A percentile compares a stretch with the other conserved stretches of the same genome.
Evolutionary conservation across 2,888 invertebrate genomes (phyloP).

Genomic region (Xiphydria camelus): DNA sequence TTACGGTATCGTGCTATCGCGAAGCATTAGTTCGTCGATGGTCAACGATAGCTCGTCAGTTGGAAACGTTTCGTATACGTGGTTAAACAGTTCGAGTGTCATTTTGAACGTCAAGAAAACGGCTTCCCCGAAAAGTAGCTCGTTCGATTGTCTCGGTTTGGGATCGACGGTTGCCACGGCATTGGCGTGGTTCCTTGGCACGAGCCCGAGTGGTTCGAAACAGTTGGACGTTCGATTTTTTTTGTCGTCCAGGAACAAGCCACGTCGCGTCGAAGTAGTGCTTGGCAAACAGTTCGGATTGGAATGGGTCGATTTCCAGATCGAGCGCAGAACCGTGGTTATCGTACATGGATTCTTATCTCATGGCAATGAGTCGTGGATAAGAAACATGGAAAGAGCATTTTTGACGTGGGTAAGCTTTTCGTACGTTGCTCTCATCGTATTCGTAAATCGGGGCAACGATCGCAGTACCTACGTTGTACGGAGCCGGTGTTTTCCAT

Average conservation of each 20-base stretch:
- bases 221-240: conserved; percentile 61
- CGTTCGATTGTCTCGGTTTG: conserved; percentile 62
- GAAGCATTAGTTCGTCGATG: too few species aligned
- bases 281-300: conserved; percentile 60
- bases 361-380: conserved; percentile 64
- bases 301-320: conserved; percentile 64
- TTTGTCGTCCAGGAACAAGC: conserved; percentile 58
- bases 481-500: too few species aligned
- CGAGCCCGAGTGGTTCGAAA: conserved; percentile 56
- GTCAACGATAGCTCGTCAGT: too few species aligned
- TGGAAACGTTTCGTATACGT: conserved; percentile 2
- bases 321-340: conserved; percentile 61
- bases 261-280: conserved; percentile 57
- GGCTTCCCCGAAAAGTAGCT: conserved; percentile 29
- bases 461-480: too few species aligned
- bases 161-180: conserved; percentile 52
- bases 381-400: conserved; percentile 63
- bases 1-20: too few species aligned
- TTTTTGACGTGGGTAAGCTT: conserved; percentile 62
- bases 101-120: neutral
- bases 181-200: conserved; percentile 58
- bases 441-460: too few species aligned
- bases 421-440: too few species aligned
- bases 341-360: conserved; percentile 70
- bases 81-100: neutral